Percentiles rank a stretch among this genome's conserved stretches.
Conservation (phyloP, 2,888 invertebrate species). For the Eucera pruinosa region DNA sequence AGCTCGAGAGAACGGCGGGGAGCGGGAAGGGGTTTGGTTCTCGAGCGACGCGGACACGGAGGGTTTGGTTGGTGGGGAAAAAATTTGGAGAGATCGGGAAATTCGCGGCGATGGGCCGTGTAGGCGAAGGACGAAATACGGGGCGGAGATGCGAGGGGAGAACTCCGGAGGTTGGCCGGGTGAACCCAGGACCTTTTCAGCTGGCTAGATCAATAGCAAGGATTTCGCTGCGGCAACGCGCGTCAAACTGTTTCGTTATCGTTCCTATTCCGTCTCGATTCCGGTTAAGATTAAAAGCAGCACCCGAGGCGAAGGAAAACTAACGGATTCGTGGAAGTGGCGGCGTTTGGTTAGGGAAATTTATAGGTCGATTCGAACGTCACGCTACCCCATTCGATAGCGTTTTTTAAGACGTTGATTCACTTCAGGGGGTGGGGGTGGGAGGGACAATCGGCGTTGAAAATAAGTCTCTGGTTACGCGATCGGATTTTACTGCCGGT, state of each 20-base stretch:
- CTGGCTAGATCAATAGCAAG: constrained; percentile 73
- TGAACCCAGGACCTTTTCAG: constrained; percentile 75
- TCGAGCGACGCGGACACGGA: too few relatives aligned
- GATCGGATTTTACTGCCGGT: constrained; percentile 4
- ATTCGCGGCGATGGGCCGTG: neutral
- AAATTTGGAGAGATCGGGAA: neutral
- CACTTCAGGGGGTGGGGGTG: too few relatives aligned
- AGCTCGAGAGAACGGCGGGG: too few relatives aligned
- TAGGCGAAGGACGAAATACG: constrained; percentile 37
- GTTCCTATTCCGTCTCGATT: constrained; percentile 2
- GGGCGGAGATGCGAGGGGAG: constrained; percentile 28
- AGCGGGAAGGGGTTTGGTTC: too few relatives aligned
- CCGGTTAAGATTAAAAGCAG: neutral
- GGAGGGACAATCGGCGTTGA: neutral
- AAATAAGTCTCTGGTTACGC: neutral
- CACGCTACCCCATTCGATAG: neutral
- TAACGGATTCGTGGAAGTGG: neutral
- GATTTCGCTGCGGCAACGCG: constrained; percentile 64
- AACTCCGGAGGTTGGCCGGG: constrained; percentile 66
- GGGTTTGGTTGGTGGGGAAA: too few relatives aligned
- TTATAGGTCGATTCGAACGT: neutral
- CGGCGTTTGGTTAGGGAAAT: neutral
- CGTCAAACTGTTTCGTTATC: constrained; percentile 32
- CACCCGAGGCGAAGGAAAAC: neutral
- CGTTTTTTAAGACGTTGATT: neutral